Conservation (phyloP, 1,140 invertebrate genomes). For the Aphelenchoides besseyi region DNA sequence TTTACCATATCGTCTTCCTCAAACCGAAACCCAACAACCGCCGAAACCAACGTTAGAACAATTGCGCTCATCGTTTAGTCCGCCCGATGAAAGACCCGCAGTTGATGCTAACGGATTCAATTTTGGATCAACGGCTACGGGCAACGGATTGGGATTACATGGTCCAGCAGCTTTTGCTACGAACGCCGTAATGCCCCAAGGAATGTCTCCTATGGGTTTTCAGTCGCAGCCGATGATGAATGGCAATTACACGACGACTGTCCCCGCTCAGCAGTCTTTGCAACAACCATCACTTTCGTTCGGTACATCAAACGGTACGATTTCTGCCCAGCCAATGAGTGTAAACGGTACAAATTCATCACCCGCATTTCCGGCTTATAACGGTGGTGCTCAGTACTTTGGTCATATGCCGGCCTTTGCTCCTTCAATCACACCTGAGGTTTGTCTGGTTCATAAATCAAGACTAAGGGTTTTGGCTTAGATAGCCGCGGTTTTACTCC, state of each 20-base stretch:
- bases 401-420: conserved; percentile 34
- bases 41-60: conserved; percentile 45
- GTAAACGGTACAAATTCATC: background rate
- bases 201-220: background rate
- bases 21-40: conserved; percentile 11
- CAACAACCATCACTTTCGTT: background rate
- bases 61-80: conserved; percentile 49
- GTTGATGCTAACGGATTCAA: conserved; percentile 15
- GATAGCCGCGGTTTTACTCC: conserved; percentile 48
- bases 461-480: conserved; percentile 4
- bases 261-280: conserved; percentile 4
- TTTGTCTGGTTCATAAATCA: background rate
- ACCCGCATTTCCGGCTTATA: conserved; percentile 8
- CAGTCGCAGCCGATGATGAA: conserved; percentile 24
- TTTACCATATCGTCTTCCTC: conserved; percentile 33
- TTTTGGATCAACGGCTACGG: conserved; percentile 23
- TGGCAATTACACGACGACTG: conserved; percentile 13
- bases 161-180: conserved; percentile 37
- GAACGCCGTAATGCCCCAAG: conserved; percentile 34
- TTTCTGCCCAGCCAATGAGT: conserved; percentile 2
- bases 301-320: background rate
- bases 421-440: conserved; percentile 43
- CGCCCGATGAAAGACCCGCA: conserved; percentile 35
- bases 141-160: conserved; percentile 29
- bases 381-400: background rate